These are phyloP conservation scores for Drosophila fuyamai DNA, from an alignment of 1,140 invertebrate species.

Conservation along the genomic window DNA sequence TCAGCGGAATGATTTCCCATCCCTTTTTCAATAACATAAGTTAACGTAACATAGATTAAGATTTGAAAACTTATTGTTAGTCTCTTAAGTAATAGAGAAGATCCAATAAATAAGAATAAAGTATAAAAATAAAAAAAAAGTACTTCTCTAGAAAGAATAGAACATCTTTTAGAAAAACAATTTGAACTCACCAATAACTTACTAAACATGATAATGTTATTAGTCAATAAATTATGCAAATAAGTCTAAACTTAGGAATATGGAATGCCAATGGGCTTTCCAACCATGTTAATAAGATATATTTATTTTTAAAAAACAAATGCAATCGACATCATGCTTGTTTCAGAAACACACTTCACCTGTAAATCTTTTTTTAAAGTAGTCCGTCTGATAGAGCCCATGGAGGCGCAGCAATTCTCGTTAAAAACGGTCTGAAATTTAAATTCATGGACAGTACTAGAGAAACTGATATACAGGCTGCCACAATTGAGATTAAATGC, in stretches of 20 bases:
- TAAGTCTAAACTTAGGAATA: constrained; percentile 4
- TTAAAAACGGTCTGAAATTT: no score
- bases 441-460: constrained; percentile 1
- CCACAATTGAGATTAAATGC: background rate
- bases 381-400: background rate
- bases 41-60: no score
- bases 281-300: background rate
- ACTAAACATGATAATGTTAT: background rate
- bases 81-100: no score
- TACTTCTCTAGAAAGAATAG: background rate
- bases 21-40: no score
- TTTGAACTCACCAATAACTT: background rate
- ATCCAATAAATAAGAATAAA: no score
- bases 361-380: no score
- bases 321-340: no score
- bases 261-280: background rate
- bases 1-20: no score
- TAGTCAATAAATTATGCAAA: constrained; percentile 1
- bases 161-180: background rate
- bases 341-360: no score
- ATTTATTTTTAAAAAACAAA: background rate
- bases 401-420: no score
- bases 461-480: constrained; percentile 4
- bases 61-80: no score
- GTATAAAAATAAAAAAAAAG: no score